Conservation (phyloP, 2,888 invertebrate species). For the Parnassius orleans region DNA sequence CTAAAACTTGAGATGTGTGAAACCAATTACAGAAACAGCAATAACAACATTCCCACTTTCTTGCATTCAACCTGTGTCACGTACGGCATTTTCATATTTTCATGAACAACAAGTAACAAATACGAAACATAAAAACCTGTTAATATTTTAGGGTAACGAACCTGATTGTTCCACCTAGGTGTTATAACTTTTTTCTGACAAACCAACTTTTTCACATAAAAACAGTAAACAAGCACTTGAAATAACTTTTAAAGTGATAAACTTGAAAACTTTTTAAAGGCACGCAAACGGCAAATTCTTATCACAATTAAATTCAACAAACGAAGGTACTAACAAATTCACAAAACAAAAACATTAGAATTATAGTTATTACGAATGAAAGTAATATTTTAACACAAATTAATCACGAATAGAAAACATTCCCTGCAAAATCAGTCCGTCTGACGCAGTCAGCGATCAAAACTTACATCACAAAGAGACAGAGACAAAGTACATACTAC, state of each 20-base stretch:
- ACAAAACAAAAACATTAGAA: conserved; percentile 31
- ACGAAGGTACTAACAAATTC: conserved; percentile 35
- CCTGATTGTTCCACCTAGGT: too few relatives aligned
- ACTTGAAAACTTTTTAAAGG: conserved; percentile 60
- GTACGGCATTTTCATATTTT: conserved; percentile 12
- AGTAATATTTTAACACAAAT: conserved; percentile 19
- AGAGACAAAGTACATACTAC: too few relatives aligned
- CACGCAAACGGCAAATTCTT: conserved; percentile 45
- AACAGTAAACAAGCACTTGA: conserved; percentile 44
- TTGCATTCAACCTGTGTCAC: conserved; percentile 24
- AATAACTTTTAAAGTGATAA: conserved; percentile 48
- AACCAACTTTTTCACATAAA: conserved; percentile 34
- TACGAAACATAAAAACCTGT: conserved; percentile 1
- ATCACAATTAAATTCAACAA: conserved; percentile 37
- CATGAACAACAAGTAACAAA: neutral
- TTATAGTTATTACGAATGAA: conserved; percentile 8
- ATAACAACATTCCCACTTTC: conserved; percentile 15
- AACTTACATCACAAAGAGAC: conserved; percentile 30
- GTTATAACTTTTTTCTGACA: conserved; percentile 12
- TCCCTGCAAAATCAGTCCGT: conserved; percentile 15
- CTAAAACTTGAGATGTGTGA: too few relatives aligned
- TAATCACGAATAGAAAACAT: conserved; percentile 11
- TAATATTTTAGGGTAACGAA: too few relatives aligned
- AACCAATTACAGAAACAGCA: neutral
- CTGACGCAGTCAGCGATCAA: conserved; percentile 32